Conservation (phyloP, 2,797 vertebrate genomes). For the Uromys caudimaculatus region DNA sequence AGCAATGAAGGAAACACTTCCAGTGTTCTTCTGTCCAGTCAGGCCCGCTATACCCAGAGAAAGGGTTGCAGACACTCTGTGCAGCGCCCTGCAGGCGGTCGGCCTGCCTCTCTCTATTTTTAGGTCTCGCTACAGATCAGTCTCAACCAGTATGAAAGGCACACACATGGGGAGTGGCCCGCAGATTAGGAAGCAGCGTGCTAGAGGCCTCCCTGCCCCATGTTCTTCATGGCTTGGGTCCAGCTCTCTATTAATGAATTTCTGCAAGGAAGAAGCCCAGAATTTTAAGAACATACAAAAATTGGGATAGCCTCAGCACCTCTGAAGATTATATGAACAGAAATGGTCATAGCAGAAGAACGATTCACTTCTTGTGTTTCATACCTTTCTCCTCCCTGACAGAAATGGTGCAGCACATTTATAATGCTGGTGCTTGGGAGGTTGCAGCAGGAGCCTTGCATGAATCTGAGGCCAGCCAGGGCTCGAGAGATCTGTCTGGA, state of each 20-base stretch:
- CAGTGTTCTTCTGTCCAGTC: background rate
- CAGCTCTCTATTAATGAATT: background rate
- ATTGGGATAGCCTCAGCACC: background rate
- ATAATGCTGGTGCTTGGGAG: background rate
- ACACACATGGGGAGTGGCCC: too few species aligned
- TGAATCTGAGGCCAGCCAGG: background rate
- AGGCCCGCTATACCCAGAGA: background rate
- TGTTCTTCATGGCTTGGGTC: background rate
- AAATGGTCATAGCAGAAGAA: background rate
- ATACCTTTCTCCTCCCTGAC: background rate
- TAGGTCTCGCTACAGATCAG: background rate
- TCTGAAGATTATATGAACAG: background rate
- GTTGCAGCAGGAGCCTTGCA: background rate
- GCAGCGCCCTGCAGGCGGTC: background rate
- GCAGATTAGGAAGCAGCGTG: background rate
- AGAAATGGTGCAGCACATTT: too few species aligned
- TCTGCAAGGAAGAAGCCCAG: background rate
- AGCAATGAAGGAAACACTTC: background rate
- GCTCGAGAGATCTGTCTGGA: background rate
- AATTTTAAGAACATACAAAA: background rate
- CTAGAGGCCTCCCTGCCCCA: too few species aligned
- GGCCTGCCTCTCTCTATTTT: background rate
- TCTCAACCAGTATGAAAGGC: background rate
- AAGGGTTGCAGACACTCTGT: background rate
- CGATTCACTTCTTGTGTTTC: constrained; percentile 6